Evolutionary conservation across 2,113 vertebrate species (phyloP), one percentile per base, ranked within the genome.

Genomic region (Rhabdornis inornatus): DNA sequence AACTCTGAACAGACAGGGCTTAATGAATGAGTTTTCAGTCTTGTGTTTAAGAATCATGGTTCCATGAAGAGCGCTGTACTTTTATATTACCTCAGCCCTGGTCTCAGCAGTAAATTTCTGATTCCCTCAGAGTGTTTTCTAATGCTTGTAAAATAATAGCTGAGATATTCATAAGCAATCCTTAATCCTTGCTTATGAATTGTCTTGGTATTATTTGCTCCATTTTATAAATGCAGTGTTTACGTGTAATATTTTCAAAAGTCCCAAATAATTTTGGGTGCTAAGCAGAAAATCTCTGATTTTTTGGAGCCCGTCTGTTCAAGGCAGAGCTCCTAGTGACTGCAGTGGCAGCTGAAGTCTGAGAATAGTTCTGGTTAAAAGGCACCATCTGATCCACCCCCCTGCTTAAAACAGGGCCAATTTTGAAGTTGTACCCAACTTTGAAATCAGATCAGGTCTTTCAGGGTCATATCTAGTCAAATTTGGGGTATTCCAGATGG

Each of bases 341-440:
- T 95, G 74, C 74, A 92, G 70, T 61, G 69, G 77, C 87, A 89
- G 81, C 70, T 92, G 81, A 87, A 93, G 55, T 80, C 89, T 94
- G 68, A 93, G 95, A 90, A 95, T 94, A 95, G 63, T 89, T 94
- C 79, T 83, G 64, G 42, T 81, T 94, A 87, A 77, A 93, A 96
- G 33, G 30, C 79, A 86, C 86, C 94, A 94, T 88, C 88, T 93
- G 94, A 95, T 94, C 80, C 79, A 66, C 76, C 71, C 39, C 71
- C 71, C 22, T 93, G 42, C 56, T 75, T 80, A 92, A 89, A 92
- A 57, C 37, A 89, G 27, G 61, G 81, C 89, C 92, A 90, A 89
- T 74, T 95, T 90, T 89, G 39, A 94, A 92, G 52, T 92, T 87
- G 56, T 70, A 87, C 3, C 8, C 52, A 87, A 93, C 56, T 93